Evolutionary conservation across 2,888 invertebrate genomes (phyloP).

Genomic region (Lissocephala sabroskyi): DNA sequence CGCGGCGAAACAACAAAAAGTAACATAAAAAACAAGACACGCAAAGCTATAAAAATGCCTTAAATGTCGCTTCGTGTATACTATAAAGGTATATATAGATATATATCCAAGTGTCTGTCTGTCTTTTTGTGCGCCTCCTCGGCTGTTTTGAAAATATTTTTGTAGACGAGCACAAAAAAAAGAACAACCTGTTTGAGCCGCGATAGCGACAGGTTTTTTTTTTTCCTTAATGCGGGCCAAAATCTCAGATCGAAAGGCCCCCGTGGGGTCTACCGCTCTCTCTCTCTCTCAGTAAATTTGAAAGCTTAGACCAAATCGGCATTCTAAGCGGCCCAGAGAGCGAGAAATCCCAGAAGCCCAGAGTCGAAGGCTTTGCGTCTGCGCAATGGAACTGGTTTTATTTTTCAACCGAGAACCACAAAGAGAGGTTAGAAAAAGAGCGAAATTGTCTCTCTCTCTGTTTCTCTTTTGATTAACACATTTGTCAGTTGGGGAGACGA

Average conservation of each 20-base stretch:
- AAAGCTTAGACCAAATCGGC: slow-evolving; percentile 45
- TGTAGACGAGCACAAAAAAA: slow-evolving; percentile 43
- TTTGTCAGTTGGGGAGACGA: no score
- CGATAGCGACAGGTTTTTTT: slow-evolving; percentile 33
- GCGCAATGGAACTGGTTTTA: not conserved
- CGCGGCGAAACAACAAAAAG: slow-evolving; percentile 17
- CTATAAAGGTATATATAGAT: not conserved
- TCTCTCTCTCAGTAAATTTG: slow-evolving; percentile 8
- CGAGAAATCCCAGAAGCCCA: no score
- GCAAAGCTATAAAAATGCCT: slow-evolving; percentile 61
- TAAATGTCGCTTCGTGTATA: slow-evolving; percentile 45
- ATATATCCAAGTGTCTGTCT: slow-evolving; percentile 1
- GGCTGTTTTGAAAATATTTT: slow-evolving; percentile 38
- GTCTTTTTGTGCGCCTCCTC: not conserved
- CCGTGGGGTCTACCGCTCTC: not conserved
- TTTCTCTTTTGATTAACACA: no score
- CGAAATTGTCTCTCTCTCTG: no score
- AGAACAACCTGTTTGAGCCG: slow-evolving; percentile 55
- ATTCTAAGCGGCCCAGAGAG: slow-evolving; percentile 52
- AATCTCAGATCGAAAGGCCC: slow-evolving; percentile 35
- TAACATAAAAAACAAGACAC: slow-evolving; percentile 24
- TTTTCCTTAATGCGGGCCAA: slow-evolving; percentile 53
- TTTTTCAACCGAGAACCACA: not conserved
- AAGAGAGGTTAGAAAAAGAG: no score
- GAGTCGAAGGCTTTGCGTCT: not conserved